Base-by-base conservation (phyloP, 2,797 vertebrate species). In the Diplodus sargus region DNA sequence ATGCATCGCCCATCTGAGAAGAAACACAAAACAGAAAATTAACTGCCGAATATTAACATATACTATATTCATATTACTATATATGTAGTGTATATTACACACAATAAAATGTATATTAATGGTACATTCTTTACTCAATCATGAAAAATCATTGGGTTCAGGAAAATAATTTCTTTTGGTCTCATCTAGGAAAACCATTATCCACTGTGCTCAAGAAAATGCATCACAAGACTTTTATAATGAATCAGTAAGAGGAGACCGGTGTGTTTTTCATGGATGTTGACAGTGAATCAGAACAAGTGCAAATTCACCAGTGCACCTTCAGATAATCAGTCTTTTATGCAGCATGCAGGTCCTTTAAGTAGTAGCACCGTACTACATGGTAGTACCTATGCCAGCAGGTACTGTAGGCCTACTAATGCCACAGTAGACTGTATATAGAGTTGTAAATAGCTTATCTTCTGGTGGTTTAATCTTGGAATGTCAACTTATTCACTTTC, bases 1-100 rank as follows among this genome's bases (percentile, higher is more conserved):
- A 94, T 0, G 83, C 63, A 43, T 95, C 93, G 12, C 87, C 85
- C 91, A 91, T 84, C 87, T 91, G 42, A 43, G 67, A 71, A 71
- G 6, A 49, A 67, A 87, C 22, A 60, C 25, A 73, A 7, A 65
- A 0, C 18, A 2, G 42, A 43, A 59, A 20, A 59, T 72, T 34
- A 67, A 72, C 48, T 10, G 56, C 39, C 43, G 28, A 64, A 25
- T 4, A 54, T 12, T 43, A 8, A 47, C 13, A 63, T 8, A 43
- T 22, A 48, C 8, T 7, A 15, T 5, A 25, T 30, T n/a, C 9
- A 28, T 22, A 47, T 39, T 11, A 39, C 39, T 3, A 45, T 25
- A 17, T 10, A 47, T 12, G 8, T 5, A 17, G n/a, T 12, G 10
- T 51, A 51, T 20, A n/a, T 39, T 39, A 48, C 2, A 34, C 2